Evolutionary conservation across 30 jellyfish, hydroid and myxozoan genomes (phyloP), one percentile per base, ranked within the genome.

Genomic region (Pseudorhiza aurosa): DNA sequence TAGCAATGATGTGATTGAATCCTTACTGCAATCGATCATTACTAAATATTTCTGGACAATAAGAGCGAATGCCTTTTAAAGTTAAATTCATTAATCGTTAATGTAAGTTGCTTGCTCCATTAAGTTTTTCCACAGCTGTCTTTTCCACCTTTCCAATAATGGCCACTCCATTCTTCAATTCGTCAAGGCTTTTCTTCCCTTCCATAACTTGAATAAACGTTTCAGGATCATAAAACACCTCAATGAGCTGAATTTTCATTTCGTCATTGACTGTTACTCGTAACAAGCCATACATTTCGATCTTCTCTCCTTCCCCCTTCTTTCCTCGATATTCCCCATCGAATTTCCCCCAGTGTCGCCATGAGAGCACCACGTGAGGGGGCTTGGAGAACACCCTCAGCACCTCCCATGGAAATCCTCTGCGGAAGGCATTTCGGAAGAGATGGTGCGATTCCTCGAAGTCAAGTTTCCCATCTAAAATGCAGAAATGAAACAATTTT

Each of bases 261-360:
- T 65, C 68, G 36, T 65, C 80, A 57, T 50, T 81, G 29, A 81
- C 55, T 6, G 87, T 65, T 33, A 47, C 77, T 31, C 45, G 25
- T 21, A 57, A 9, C 37, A 81, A 19, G 14, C 93, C 93, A 56
- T 19, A 81, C 93, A 81, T 81, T 25, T 81, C 87, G 21, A 58
- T 30, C 39, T 51, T 32, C 75, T 53, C 58, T 2, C 65, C 45
- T 18, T 50, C 45, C 2, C 87, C 87, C 37, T 81, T 2, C 22
- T 50, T 69, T 31, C 85, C 78, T 39, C 45, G 75, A 46, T 21
- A 81, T 55, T 65, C 85, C 19, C 93, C 93, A 29, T 36, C 49
- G 63, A 81, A 81, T n/a, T 45, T 50, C 5, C 93, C 93, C 93
- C 93, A 81, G 56, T 81, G 93, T 18, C 93, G 59, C 87, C 87